Percentiles rank a stretch among this genome's conserved stretches.
phyloP scores from a whole-genome alignment of 2,797 vertebrate species.

The Acrossocheilus wenchowensis region DNA sequence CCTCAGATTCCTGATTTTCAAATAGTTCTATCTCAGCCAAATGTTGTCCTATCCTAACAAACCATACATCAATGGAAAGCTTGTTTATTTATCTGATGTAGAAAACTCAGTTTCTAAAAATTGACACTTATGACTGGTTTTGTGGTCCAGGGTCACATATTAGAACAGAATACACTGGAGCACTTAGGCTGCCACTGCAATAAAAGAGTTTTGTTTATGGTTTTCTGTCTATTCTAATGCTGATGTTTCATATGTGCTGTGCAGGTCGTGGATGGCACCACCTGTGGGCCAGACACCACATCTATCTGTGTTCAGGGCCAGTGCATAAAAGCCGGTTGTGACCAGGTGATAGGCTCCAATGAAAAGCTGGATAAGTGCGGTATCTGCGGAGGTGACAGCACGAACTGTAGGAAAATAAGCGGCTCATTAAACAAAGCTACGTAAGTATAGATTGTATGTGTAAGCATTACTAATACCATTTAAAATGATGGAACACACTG shows the following conservation, averaged over 20 bases:
- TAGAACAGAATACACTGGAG: neutral
- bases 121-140: too few relatives aligned
- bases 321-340: conserved; percentile 96
- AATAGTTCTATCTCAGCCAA: too few relatives aligned
- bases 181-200: conserved; percentile 9
- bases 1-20: too few relatives aligned
- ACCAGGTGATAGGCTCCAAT: conserved; percentile 89
- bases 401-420: conserved; percentile 89
- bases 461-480: neutral
- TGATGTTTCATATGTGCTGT: conserved; percentile 19
- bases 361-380: conserved; percentile 94
- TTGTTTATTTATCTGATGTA: too few relatives aligned
- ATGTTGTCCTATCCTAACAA: too few relatives aligned
- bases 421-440: conserved; percentile 87
- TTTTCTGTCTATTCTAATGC: conserved; percentile 20
- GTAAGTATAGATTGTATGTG: conserved; percentile 74
- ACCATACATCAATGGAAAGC: too few relatives aligned
- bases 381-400: conserved; percentile 88
- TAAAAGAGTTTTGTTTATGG: neutral
- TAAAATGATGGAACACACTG: neutral
- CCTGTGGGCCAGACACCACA: conserved; percentile 92
- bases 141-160: neutral
- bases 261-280: conserved; percentile 93
- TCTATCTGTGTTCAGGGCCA: conserved; percentile 94
- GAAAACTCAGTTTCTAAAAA: too few relatives aligned